Base-by-base conservation (phyloP, 1,140 invertebrate species). In the Drosophila ohnishii region DNA sequence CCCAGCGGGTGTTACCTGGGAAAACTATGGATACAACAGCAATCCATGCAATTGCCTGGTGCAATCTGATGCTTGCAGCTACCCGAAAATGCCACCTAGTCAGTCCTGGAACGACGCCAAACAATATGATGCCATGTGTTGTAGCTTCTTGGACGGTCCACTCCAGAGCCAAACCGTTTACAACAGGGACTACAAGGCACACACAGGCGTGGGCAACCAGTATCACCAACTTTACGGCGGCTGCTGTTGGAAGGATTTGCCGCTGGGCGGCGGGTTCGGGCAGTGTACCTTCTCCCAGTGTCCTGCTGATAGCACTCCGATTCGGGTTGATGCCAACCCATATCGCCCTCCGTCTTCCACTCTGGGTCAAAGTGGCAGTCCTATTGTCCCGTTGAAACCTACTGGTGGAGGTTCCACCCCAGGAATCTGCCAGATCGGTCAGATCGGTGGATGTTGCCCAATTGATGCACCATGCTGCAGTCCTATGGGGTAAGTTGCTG, bases 161-260 rank as follows among this genome's bases (percentile, higher is more conserved):
- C 9, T 83, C 9, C 58, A 79, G 13, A 0, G 7, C 11, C 50
- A 64, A 14, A 76, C 65, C 1, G 76, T 84, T 8, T 84, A 84
- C 32, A 19, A 16, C 22, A 45, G 44, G 4, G 80, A 84, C 25
- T 84, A 77, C 19, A 51, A 37, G 5, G 72, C 75, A 2, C n/a
- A 61, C 8, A 2, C 10, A 8, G 4, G 1, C 0, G 14, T 7
- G 2, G 51, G 63, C 63, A 66, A 79, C 28, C 50, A 47, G 2
- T 57, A 70, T 7, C 48, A 72, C 22, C 25, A 48, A 48, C 14
- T 16, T n/a, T 50, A 2, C 22, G n/a, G 5, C n/a, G 40, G 53
- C 5, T 62, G 40, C 53, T 9, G 39, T 13, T 62, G 39, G 28
- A 14, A 32, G 42, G 35, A 53, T 3, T 10, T 70, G 32, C 37